Evolutionary conservation across 2,797 vertebrate species (phyloP), one percentile per base, ranked within the genome.

Genomic region (Pempheris klunzingeri): DNA sequence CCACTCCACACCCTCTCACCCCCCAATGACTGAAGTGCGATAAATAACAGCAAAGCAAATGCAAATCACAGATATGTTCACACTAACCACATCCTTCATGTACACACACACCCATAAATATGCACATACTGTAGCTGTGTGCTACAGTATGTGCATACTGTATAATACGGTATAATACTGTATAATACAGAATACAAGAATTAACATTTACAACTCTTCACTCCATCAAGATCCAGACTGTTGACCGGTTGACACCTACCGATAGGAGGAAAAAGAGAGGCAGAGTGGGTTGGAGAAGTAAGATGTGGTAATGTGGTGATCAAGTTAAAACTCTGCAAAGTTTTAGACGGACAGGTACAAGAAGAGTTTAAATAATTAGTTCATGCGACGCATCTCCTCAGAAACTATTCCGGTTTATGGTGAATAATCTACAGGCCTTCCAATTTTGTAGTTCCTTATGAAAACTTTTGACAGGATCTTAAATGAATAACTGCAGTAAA

Each of bases 1-100:
- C 83, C 75, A 72, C 88, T 74, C 65, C 46, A 46, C 65, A 53
- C 59, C 59, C 52, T 53, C 59, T 57, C 47, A 1, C 71, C 60
- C 46, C 59, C 30, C 54, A 54, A 47, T 4, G 24, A 71, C 59
- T 61, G 81, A 87, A 67, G 92, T 85, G 91, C 82, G 87, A 92
- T 95, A 94, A 89, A 96, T 91, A 94, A 83, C 86, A 74, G 78
- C 58, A 30, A 66, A 62, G 91, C 82, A 87, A 92, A 87, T 71
- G 74, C 72, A 82, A 61, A 82, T 55, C 59, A 57, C 36, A 41
- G 41, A 83, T 26, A 32, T 46, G 46, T 26, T 36, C 20, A 70
- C 61, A 54, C 43, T 52, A 72, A 68, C 11, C 14, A 30, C 22
- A 30, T 7, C 13, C 55, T 44, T 7, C 61, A 64, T 20, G 11